phyloP scores from a whole-genome alignment of 2,888 invertebrate genomes.

The Synergus laeviventris region DNA sequence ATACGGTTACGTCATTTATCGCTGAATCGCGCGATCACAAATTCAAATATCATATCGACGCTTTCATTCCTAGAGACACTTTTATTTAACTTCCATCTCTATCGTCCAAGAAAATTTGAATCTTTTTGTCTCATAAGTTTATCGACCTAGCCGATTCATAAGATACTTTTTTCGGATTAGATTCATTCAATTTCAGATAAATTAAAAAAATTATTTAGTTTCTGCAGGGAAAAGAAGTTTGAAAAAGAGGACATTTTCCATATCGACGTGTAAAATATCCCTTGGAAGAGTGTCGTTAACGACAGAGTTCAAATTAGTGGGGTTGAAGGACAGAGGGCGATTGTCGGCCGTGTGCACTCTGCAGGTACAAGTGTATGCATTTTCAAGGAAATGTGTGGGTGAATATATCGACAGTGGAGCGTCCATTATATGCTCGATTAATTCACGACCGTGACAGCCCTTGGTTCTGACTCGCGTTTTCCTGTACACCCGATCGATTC shows the following conservation, averaged over 20 bases:
- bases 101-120: not conserved
- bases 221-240: not conserved
- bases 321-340: constrained; percentile 59
- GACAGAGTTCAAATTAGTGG: constrained; percentile 59
- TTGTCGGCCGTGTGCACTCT: constrained; percentile 65
- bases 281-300: constrained; percentile 64
- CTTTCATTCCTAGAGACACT: not conserved
- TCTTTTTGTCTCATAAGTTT: not conserved
- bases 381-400: constrained; percentile 46
- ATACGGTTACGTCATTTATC: constrained; percentile 54
- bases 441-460: constrained; percentile 70
- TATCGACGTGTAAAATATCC: not conserved
- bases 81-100: not conserved
- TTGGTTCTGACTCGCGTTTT: constrained; percentile 57
- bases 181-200: not conserved
- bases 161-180: not conserved
- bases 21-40: constrained; percentile 46
- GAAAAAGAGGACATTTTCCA: not conserved
- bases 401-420: constrained; percentile 67
- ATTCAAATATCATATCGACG: constrained; percentile 16
- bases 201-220: not conserved
- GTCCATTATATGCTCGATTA: constrained; percentile 76
- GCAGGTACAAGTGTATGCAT: constrained; percentile 51
- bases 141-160: not conserved
- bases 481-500: constrained; percentile 55